These are phyloP conservation scores for Dryas iulia DNA, from an alignment of 1,140 invertebrate species.

Conservation along the genomic window DNA sequence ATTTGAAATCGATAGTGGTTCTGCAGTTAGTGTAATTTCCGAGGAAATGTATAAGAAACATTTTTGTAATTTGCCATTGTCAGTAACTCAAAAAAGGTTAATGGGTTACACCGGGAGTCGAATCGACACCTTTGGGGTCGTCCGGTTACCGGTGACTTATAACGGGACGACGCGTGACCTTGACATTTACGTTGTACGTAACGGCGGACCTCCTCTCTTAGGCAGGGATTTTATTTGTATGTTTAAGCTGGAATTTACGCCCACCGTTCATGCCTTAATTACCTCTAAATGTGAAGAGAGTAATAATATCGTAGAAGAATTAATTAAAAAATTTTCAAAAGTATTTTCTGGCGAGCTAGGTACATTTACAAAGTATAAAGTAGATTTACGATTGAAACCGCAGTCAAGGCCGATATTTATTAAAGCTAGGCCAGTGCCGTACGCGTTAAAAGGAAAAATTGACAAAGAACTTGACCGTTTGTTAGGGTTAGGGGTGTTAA, in stretches of 20 bases:
- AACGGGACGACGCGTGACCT: background rate
- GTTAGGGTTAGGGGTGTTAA: background rate
- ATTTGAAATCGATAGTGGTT: slow-evolving; percentile 38
- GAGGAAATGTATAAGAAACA: slow-evolving; percentile 18
- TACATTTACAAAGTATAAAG: background rate
- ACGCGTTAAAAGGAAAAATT: background rate
- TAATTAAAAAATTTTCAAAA: background rate
- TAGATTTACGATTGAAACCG: background rate
- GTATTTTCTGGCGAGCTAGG: background rate
- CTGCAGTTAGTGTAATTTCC: slow-evolving; percentile 34
- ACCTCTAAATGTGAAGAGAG: background rate
- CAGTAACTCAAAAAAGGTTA: slow-evolving; percentile 11
- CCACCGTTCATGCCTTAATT: no score
- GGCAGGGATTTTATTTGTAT: background rate
- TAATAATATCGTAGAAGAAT: background rate
- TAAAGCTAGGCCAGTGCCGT: background rate
- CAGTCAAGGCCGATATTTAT: background rate
- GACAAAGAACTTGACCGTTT: background rate
- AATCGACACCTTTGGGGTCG: background rate
- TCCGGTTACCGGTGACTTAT: background rate
- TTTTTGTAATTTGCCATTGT: slow-evolving; percentile 28
- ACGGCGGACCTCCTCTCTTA: background rate
- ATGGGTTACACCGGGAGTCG: background rate
- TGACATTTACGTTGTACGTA: background rate
- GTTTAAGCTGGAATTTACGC: no score